Evolutionary conservation across 2,888 invertebrate species (phyloP), one percentile per base, ranked within the genome.

Genomic region (Lutraria lutraria): DNA sequence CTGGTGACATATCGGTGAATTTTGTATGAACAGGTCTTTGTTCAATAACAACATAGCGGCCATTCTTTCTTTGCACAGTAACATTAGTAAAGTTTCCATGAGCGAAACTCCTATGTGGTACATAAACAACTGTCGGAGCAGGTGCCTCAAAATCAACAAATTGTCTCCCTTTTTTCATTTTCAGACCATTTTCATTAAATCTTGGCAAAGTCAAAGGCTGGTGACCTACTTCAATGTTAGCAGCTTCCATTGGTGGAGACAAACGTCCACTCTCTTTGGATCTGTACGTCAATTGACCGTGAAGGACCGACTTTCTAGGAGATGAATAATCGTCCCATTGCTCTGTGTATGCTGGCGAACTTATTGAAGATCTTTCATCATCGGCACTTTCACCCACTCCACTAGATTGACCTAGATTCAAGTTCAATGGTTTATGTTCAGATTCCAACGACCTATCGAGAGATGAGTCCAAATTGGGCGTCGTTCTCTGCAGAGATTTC

Each of bases 21-120:
- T 92, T 88, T n/a, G 93, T 94, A 86, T 93, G 90, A 43, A 94
- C 86, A 0, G 95, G 94, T 52, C 94, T 90, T 84, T 95, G 94
- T 85, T 95, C 95, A 13, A 95, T 91, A 25, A 95, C 95, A 29
- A 95, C 94, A 88, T 93, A 95, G 31, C 94, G 93, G 4, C 95
- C 95, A 90, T 95, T 91, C n/a, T 92, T 91, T 81, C 93, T 93
- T 60, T 94, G 92, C 13, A 95, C 94, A 2, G 93, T 84, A 60
- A 94, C 93, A 85, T 94, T 92, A 8, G 94, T 94, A 84, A 90
- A 93, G 12, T 87, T 88, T 29, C 93, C 94, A 72, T 91, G 90
- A 54, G 89, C 79, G 82, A 89, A 90, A 34, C 89, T 90, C 29
- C 92, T 86, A 86, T 94, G 92, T 29, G 94, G 94, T 15, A 94